phyloP scores from a whole-genome alignment of 2,797 vertebrate genomes.

The Champsocephalus gunnari region DNA sequence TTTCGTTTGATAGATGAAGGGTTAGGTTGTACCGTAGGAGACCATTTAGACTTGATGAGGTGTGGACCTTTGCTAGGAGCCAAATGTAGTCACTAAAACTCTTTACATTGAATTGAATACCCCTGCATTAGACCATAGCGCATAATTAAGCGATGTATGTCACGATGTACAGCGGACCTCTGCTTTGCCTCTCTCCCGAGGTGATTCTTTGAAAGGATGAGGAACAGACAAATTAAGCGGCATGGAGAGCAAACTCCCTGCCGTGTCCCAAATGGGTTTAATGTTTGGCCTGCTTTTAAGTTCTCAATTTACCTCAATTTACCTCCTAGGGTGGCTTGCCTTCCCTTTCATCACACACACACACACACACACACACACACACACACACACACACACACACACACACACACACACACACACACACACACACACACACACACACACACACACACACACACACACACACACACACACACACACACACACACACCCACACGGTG shows the following conservation, averaged over 20 bases:
- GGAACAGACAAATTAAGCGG: constrained; percentile 63
- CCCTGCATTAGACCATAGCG: constrained; percentile 6
- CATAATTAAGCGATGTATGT: constrained; percentile 65
- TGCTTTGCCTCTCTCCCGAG: constrained; percentile 45
- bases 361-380: too few species aligned
- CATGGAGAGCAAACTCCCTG: constrained; percentile 46
- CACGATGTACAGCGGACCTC: constrained; percentile 49
- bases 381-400: too few species aligned
- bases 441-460: too few species aligned
- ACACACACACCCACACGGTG: background rate
- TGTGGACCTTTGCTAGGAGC: too few species aligned
- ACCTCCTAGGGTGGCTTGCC: constrained; percentile 57
- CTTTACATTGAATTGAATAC: too few species aligned
- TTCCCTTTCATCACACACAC: constrained; percentile 60
- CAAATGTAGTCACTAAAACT: too few species aligned
- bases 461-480: background rate
- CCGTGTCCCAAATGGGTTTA: constrained; percentile 68
- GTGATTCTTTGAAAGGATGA: constrained; percentile 53
- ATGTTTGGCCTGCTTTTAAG: constrained; percentile 70
- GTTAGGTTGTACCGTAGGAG: too few species aligned
- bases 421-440: too few species aligned
- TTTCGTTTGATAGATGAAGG: too few species aligned
- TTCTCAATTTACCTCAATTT: constrained; percentile 77
- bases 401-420: too few species aligned
- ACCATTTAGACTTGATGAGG: too few species aligned